These are phyloP conservation scores for Donacobius atricapilla DNA, from an alignment of 2,113 vertebrate species.

Conservation along the genomic window DNA sequence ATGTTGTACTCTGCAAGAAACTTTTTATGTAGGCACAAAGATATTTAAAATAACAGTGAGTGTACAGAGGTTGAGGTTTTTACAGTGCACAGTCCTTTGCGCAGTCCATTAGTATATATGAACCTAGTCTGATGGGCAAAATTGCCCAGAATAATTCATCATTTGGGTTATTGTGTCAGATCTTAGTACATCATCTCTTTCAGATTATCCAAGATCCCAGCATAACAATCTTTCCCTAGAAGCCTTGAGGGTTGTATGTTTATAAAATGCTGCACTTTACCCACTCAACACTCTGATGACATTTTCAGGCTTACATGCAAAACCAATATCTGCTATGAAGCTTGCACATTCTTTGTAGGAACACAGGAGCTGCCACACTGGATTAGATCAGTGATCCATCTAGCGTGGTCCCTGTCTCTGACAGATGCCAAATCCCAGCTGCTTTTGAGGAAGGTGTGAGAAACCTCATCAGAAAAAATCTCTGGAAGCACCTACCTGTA, in stretches of 20 bases:
- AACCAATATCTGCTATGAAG: constrained; percentile 30
- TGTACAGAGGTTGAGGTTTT: background rate
- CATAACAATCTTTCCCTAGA: constrained; percentile 41
- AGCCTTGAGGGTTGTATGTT: constrained; percentile 43
- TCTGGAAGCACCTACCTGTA: constrained; percentile 21
- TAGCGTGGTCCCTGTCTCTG: constrained; percentile 28
- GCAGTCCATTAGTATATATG: constrained; percentile 51
- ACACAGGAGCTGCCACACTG: constrained; percentile 53
- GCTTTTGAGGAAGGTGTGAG: constrained; percentile 43
- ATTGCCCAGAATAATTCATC: constrained; percentile 67
- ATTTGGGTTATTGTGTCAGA: constrained; percentile 59
- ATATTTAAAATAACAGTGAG: constrained; percentile 9
- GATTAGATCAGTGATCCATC: constrained; percentile 64
- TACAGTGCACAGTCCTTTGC: background rate
- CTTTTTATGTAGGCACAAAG: constrained; percentile 42
- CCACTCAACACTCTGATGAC: constrained; percentile 39
- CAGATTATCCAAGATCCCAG: constrained; percentile 45
- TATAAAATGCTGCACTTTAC: constrained; percentile 66
- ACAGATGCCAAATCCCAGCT: constrained; percentile 58
- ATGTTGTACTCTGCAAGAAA: constrained; percentile 34
- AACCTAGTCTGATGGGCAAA: constrained; percentile 49
- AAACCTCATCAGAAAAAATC: constrained; percentile 21
- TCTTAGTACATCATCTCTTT: constrained; percentile 50
- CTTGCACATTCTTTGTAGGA: background rate
- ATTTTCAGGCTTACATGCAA: constrained; percentile 52